Evolutionary conservation across 2,888 invertebrate genomes (phyloP), one percentile per base, ranked within the genome.

Genomic region (Orgyia antiqua): DNA sequence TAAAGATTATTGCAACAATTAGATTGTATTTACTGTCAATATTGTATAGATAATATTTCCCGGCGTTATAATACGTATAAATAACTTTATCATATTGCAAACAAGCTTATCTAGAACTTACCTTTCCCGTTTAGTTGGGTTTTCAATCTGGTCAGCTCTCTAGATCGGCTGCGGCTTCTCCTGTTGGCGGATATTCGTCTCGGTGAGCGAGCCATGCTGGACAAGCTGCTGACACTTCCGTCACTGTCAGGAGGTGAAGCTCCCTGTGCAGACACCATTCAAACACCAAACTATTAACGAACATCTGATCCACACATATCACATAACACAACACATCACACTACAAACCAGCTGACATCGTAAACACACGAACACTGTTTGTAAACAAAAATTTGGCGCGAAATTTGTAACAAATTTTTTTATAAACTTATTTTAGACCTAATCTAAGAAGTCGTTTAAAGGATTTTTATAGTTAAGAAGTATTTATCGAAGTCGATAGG

Each of bases 81-180:
- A 15, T 6, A 15, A 4, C 15, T 15, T 15, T 15, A 6, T 15
- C 15, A 15, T 15, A 6, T 4, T 15, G 15, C 15, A 15, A 4
- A 15, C 15, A 6, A 4, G 15, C 6, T 15, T 15, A 15, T 15
- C 15, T 29, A 12, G 5, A 18, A 24, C 56, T 24, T 46, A 82
- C 83, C 82, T 83, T 84, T 86, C 26, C 65, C 74, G 41, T 69
- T 78, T 40, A 83, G 74, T 33, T 84, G 83, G 2, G 72, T 75
- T 41, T 67, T 57, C 23, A 86, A 54, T 13, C 86, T 62, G 36
- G 68, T 50, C 34, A 84, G 61, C 49, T 84, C 86, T 27, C 77
- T 50, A 33, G 79, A 76, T 10, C 73, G 67, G 61, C 78, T 78
- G 39, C 80, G 51, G 44, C 72, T 70, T 39, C 79, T 54, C 34